Base-by-base conservation (phyloP, 2,888 invertebrate species). In the Alviniconcha strummeri region DNA sequence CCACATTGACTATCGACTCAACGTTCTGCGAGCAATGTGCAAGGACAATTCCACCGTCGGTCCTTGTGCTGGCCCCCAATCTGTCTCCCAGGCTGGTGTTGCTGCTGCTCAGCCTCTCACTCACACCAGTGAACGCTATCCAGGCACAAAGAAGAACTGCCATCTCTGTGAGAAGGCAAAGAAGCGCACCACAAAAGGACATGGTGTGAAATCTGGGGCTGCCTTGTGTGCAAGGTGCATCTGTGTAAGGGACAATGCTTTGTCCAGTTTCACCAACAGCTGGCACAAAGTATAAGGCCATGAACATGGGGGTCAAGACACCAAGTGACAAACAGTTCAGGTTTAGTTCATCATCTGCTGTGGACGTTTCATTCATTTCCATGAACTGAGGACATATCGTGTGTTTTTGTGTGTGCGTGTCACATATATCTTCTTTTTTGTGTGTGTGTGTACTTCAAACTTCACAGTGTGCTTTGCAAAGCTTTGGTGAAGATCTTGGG, bases 131-230 rank as follows among this genome's bases (percentile, higher is more conserved):
- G 75, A 76, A 15, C 9, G 76, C 6, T 15, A 60, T 19, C 52
- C 55, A 8, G 76, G 76, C 76, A n/a, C n/a, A 2, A 76, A 76
- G 64, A 57, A 36, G 9, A 72, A 15, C 36, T 81, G 81, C n/a
- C n/a, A 67, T 15, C 52, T 60, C 64, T 82, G 82, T 52, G 7
- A 19, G 5, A 75, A 76, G 54, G 13, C 19, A 6, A 57, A 76
- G 11, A 54, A 52, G 52, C 54, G 11, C 36, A 11, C 36, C 6
- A 3, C 36, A 3, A 7, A 52, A 52, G 67, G 64, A 52, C 9
- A 64, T 36, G 76, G 60, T 13, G 64, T 13, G 13, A 76, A 76
- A 55, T 64, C 76, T 17, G 82, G 13, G 76, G 82, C 56, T 82
- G 75, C 54, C 36, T 19, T 5, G 4, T 82, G 6, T 82, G 76